A percentile compares a stretch with the other conserved stretches of the same genome.
phyloP scores from a whole-genome alignment of 2,888 invertebrate genomes.

The Quadroppia sp. region DNA sequence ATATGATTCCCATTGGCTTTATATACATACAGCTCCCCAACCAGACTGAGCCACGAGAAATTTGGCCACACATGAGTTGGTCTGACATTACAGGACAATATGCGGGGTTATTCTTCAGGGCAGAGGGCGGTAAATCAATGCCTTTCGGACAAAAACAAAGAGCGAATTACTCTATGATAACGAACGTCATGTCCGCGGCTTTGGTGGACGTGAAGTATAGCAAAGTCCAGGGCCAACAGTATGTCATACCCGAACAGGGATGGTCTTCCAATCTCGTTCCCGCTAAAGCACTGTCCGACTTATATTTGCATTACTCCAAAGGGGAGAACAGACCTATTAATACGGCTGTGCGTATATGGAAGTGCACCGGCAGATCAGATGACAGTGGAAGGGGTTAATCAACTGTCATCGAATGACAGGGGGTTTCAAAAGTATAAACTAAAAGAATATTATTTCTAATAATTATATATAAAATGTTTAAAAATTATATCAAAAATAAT shows the following conservation, averaged over 20 bases:
- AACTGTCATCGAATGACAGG: no score
- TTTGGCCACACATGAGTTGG: conserved; percentile 22
- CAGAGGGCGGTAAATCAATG: background rate
- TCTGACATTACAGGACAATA: background rate
- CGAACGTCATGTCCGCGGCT: background rate
- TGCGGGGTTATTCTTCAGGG: conserved; percentile 13
- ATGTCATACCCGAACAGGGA: background rate
- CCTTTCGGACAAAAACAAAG: background rate
- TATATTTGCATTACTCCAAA: background rate
- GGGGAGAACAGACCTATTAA: background rate
- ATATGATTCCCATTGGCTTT: conserved; percentile 9
- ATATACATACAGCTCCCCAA: conserved; percentile 13
- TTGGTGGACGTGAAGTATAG: background rate
- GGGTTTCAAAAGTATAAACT: no score
- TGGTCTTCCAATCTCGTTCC: background rate
- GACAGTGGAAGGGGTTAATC: no score
- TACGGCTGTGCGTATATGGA: background rate
- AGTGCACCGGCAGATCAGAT: background rate
- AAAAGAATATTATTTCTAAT: no score
- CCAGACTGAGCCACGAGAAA: background rate
- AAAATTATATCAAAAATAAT: no score
- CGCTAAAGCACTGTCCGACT: background rate
- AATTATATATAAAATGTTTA: no score
- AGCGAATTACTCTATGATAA: background rate
- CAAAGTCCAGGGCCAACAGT: background rate